Percentiles rank a stretch among this genome's conserved stretches.
phyloP scores from a whole-genome alignment of 2,113 vertebrate genomes.

The Crotophaga sulcirostris region DNA sequence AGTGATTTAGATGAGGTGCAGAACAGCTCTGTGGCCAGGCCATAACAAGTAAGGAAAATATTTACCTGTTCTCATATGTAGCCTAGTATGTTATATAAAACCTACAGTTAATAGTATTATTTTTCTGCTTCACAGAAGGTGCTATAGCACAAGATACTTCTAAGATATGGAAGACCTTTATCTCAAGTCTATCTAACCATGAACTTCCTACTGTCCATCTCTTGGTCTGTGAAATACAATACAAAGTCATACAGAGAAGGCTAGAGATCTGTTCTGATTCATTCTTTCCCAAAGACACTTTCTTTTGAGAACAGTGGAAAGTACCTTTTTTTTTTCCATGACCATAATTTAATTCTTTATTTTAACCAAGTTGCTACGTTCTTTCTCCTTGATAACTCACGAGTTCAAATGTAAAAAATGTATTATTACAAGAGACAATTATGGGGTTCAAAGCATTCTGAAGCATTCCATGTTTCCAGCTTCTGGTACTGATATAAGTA shows the following conservation, averaged over 20 bases:
- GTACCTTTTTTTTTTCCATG: conserved; percentile 69
- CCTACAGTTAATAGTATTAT: too few species aligned
- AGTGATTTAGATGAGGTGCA: not conserved
- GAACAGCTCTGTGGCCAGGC: accelerated
- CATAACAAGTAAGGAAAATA: not conserved
- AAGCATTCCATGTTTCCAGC: conserved; percentile 76
- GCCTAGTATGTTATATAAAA: accelerated
- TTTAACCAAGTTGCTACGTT: conserved; percentile 74
- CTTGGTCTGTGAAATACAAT: not conserved
- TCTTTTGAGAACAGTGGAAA: conserved; percentile 72
- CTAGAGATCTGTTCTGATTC: conserved; percentile 71
- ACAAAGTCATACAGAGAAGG: conserved; percentile 12
- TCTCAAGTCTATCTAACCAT: not conserved
- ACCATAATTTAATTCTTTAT: conserved; percentile 76
- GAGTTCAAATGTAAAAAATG: conserved; percentile 76
- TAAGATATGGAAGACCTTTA: not conserved
- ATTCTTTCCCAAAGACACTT: conserved; percentile 77
- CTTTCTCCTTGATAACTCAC: conserved; percentile 80
- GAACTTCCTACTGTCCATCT: not conserved
- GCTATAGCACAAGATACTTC: not conserved
- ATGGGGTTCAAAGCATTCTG: conserved; percentile 78
- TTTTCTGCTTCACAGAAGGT: not conserved
- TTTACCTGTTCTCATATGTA: not conserved
- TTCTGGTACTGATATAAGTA: conserved; percentile 82
- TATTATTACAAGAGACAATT: conserved; percentile 82